Conservation (phyloP, 2,888 invertebrate species). For the Drosophila acutilabella region DNA sequence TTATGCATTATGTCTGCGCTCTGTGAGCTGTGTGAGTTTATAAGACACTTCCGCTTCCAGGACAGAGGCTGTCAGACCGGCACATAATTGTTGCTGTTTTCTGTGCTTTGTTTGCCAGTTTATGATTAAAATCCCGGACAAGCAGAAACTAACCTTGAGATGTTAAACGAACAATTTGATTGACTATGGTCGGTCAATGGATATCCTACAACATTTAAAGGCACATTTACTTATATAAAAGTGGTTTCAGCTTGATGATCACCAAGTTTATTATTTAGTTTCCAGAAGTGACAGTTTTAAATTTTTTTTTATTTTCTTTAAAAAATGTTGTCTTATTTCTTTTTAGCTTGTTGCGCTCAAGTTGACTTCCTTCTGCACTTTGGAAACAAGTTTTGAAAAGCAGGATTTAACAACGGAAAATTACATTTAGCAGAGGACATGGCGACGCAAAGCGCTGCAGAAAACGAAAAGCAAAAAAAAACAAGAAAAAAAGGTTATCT, state of each 20-base stretch:
- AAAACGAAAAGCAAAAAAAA: constrained; percentile 17
- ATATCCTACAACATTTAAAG: constrained; percentile 41
- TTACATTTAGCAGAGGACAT: constrained; percentile 76
- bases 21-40: constrained; percentile 18
- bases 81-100: constrained; percentile 37
- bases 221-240: constrained; percentile 7
- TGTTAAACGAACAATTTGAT: constrained; percentile 8
- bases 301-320: constrained; percentile 14
- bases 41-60: constrained; percentile 51
- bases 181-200: constrained; percentile 22
- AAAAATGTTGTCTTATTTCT: constrained; percentile 14
- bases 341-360: constrained; percentile 68
- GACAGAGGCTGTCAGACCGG: constrained; percentile 23
- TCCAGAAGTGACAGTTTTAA: constrained; percentile 28
- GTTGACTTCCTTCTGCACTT: constrained; percentile 81
- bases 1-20: constrained; percentile 53
- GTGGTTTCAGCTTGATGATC: constrained; percentile 31
- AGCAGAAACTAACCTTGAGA: constrained; percentile 29
- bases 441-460: constrained; percentile 16
- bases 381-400: constrained; percentile 75
- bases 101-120: constrained; percentile 47
- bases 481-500: too few relatives aligned
- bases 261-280: constrained; percentile 56
- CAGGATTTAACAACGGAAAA: constrained; percentile 82
- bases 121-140: constrained; percentile 49